phyloP scores from a whole-genome alignment of 1,140 invertebrate species.

The Drosophila repletoides region DNA sequence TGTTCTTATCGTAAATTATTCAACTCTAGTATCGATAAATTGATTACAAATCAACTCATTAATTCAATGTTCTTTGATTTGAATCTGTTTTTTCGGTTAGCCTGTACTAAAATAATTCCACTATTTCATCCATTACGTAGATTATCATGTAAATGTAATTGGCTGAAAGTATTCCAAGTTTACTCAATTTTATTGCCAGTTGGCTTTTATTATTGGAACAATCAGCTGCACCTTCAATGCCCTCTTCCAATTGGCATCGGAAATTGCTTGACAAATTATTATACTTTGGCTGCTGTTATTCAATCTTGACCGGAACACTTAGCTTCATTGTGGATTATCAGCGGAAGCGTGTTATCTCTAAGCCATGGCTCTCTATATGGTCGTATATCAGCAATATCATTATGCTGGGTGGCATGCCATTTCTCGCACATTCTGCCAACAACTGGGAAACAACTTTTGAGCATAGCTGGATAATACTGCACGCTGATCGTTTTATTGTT shows the following conservation, averaged over 20 bases:
- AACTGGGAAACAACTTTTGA: neutral
- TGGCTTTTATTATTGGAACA: neutral
- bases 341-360: neutral
- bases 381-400: constrained; percentile 11
- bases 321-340: constrained; percentile 15
- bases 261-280: constrained; percentile 2
- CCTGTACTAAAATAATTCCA: neutral
- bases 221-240: constrained; percentile 1
- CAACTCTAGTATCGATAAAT: too few relatives aligned
- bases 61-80: too few relatives aligned
- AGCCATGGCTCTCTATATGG: constrained; percentile 1
- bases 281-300: constrained; percentile 9
- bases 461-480: neutral
- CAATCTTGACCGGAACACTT: constrained; percentile 16
- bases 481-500: neutral
- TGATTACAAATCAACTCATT: too few relatives aligned
- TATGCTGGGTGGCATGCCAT: neutral
- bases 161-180: too few relatives aligned
- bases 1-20: neutral
- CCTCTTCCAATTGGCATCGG: constrained; percentile 4
- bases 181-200: neutral
- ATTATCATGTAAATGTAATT: too few relatives aligned
- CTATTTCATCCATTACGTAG: too few relatives aligned
- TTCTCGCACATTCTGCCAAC: neutral
- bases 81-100: too few relatives aligned